Evolutionary conservation across 2,888 invertebrate genomes (phyloP), one percentile per base, ranked within the genome.

Genomic region (Tyria jacobaeae): DNA sequence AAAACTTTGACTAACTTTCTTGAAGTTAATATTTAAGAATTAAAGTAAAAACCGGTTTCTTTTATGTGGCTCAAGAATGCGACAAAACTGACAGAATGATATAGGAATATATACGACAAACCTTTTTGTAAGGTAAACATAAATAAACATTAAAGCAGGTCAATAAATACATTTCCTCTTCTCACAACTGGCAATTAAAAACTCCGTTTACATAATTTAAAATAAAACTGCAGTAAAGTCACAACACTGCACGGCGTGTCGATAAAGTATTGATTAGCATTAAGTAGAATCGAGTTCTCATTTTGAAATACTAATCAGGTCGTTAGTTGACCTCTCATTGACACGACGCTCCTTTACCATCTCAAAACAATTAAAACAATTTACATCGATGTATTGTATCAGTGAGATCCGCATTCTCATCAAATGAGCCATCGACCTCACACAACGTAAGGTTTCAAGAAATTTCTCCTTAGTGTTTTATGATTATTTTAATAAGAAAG

Each of bases 351-450:
- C 79, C 79, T 81, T 75, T 79, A 75, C 84, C 83, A 85, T 85
- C 80, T 80, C 73, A 76, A 72, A 76, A 84, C 86, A 89, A 88
- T 89, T 89, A 88, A 87, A 87, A 90, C 88, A 89, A 89, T 89
- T 85, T 82, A 79, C 82, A 76, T 81, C 78, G 79, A 71, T 67
- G 64, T 66, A 78, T 70, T 70, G 70, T 67, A 68, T 66, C 75
- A 79, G 81, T 83, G 73, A 80, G 82, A 84, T 86, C 87, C 83
- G 85, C 87, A 89, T 89, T 86, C 83, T 64, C 59, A 64, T 64
- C 63, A 64, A 60, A 61, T 69, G 66, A 70, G 76, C 74, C 69
- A 81, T 73, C 72, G 80, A 82, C 80, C 83, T 74, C 75, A 67
- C 64, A 73, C 73, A 67, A 70, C 71, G 80, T 79, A 78, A n/a